phyloP scores from a whole-genome alignment of 2,888 invertebrate species.

The Meteorus colon region DNA sequence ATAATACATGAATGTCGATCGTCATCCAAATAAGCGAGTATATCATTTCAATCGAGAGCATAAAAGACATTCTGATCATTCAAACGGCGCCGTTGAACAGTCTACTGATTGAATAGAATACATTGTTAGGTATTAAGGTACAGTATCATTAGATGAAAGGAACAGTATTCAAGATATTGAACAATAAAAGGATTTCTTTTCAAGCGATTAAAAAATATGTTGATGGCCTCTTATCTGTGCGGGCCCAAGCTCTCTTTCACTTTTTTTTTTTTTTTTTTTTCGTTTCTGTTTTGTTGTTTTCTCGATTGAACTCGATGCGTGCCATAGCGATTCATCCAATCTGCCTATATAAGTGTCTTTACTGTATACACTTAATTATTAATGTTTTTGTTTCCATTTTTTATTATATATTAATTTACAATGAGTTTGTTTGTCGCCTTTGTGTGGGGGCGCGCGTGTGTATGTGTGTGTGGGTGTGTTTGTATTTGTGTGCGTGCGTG shows the following conservation, averaged over 20 bases:
- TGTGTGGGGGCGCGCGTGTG: slow-evolving; percentile 56
- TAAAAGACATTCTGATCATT: slow-evolving; percentile 30
- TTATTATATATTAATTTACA: slow-evolving; percentile 56
- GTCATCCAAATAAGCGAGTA: neutral
- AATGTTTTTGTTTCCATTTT: slow-evolving; percentile 50
- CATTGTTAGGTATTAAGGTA: slow-evolving; percentile 24
- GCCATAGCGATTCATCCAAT: slow-evolving; percentile 61
- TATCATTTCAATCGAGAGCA: slow-evolving; percentile 17
- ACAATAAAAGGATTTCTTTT: slow-evolving; percentile 49
- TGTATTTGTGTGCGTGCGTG: slow-evolving; percentile 53
- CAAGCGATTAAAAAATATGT: slow-evolving; percentile 71
- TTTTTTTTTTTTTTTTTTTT: slow-evolving; percentile 47
- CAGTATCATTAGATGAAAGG: slow-evolving; percentile 30
- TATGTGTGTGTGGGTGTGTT: slow-evolving; percentile 37
- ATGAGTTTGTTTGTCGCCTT: slow-evolving; percentile 48
- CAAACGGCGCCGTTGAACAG: slow-evolving; percentile 37
- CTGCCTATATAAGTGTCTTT: slow-evolving; percentile 47
- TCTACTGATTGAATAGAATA: slow-evolving; percentile 31
- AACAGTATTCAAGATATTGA: slow-evolving; percentile 31
- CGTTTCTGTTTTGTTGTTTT: slow-evolving; percentile 33
- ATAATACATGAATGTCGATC: neutral
- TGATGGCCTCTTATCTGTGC: slow-evolving; percentile 56
- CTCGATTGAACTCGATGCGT: slow-evolving; percentile 57
- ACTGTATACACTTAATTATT: slow-evolving; percentile 54
- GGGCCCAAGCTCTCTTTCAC: slow-evolving; percentile 68